Conservation (phyloP, 2,888 invertebrate genomes). For the Parasteatoda lunata region DNA sequence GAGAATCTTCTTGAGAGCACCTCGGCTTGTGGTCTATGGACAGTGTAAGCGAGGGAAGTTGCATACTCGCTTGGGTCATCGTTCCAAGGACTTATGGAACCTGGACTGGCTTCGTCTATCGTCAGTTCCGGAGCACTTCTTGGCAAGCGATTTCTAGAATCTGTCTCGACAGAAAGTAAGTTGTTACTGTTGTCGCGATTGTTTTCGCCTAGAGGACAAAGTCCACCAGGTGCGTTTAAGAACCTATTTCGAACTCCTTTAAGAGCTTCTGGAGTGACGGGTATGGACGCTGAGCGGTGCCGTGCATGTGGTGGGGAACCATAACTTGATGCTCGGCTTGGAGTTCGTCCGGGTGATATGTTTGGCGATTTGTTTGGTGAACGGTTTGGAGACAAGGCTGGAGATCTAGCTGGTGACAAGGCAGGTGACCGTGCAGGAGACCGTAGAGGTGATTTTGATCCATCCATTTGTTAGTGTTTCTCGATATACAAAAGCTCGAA, state of each 20-base stretch:
- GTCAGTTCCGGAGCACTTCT: slow-evolving; percentile 62
- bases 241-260: slow-evolving; percentile 50
- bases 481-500: not conserved
- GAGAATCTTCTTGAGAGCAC: slow-evolving; percentile 58
- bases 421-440: slow-evolving; percentile 59
- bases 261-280: slow-evolving; percentile 64
- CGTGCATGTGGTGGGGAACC: slow-evolving; percentile 61
- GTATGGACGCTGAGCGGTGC: slow-evolving; percentile 65
- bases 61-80: slow-evolving; percentile 61
- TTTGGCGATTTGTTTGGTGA: slow-evolving; percentile 63
- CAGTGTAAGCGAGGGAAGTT: slow-evolving; percentile 47
- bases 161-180: slow-evolving; percentile 32
- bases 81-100: slow-evolving; percentile 60
- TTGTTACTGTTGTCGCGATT: slow-evolving; percentile 42
- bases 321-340: slow-evolving; percentile 42
- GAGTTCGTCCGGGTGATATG: slow-evolving; percentile 54
- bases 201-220: slow-evolving; percentile 46
- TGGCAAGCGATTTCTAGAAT: slow-evolving; percentile 38
- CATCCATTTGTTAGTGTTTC: slow-evolving; percentile 36
- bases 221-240: slow-evolving; percentile 47
- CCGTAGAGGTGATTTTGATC: slow-evolving; percentile 49
- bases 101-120: slow-evolving; percentile 51
- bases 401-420: slow-evolving; percentile 53
- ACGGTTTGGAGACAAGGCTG: slow-evolving; percentile 50
- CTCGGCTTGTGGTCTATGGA: slow-evolving; percentile 41